Evolutionary conservation across 2,888 invertebrate species (phyloP), one percentile per base, ranked within the genome.

Genomic region (Ectobius pallidus): DNA sequence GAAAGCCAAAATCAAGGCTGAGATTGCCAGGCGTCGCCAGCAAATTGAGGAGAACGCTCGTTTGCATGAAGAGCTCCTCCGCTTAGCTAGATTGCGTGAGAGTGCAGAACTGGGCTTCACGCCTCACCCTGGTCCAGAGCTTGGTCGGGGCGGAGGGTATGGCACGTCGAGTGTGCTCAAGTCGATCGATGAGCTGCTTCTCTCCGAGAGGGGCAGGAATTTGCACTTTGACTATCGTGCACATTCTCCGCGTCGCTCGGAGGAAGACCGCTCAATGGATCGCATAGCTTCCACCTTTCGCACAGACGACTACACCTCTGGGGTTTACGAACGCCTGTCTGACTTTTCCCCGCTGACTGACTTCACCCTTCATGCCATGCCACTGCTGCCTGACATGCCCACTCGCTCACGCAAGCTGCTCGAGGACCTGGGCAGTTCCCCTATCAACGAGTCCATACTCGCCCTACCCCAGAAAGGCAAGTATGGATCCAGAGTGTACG

Each of bases 31-130:
- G 69, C 81, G 89, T n/a, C 83, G 87, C 58, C 85, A 85, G 77
- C 86, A 88, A 77, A 84, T 90, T 73, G 87, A 87, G 77, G 86
- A 87, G 76, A 85, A 86, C 74, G 84, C 85, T n/a, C 82, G 86
- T 9, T 80, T 86, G 42, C 86, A 84, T 77, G 83, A 85, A 63
- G 86, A 87, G 77, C 80, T 87, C 20, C 79, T 84, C 62, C 82
- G 84, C 74, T 78, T 84, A 71, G 82, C 84, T 18, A 77, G 82
- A 65, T 77, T 84, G 25, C 80, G 83, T 32, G 82, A 82, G 73
- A 81, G 80, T 73, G 82, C 82, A n/a, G 82, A 82, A 75, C 74
- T 82, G 73, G 80, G 79, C 14, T 77, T 76, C 49, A 71, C 74
- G 14, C 73, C 75, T n/a, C 75, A 75, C 67, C 42, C 73, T 16